These are phyloP conservation scores for Papilio aristodemus DNA, from an alignment of 1,140 invertebrate species.

Conservation along the genomic window DNA sequence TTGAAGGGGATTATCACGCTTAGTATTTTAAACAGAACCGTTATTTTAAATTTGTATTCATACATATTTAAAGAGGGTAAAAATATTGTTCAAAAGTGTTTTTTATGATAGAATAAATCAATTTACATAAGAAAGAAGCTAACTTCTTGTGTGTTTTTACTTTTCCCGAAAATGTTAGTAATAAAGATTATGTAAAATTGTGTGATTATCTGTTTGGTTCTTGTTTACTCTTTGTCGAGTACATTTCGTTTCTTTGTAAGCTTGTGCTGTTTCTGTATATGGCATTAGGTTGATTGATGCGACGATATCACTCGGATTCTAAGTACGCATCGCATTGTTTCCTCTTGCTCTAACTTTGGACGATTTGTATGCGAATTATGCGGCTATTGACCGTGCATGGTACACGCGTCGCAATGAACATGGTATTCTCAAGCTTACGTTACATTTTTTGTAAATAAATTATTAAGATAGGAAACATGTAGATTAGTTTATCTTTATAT, in stretches of 20 bases:
- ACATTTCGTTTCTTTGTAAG: slow-evolving; percentile 23
- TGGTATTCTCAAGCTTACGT: slow-evolving; percentile 19
- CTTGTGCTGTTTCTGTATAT: slow-evolving; percentile 43
- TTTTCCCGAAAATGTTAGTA: too few species aligned
- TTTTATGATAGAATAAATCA: too few species aligned
- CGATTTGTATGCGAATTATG: slow-evolving; percentile 35
- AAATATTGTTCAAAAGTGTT: too few species aligned
- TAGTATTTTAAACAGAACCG: too few species aligned
- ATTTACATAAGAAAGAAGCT: too few species aligned
- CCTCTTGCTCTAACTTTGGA: slow-evolving; percentile 39
- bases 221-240: slow-evolving; percentile 16
- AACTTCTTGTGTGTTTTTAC: too few species aligned
- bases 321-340: slow-evolving; percentile 48
- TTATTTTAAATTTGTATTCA: too few species aligned
- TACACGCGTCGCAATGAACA: slow-evolving; percentile 16
- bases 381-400: slow-evolving; percentile 1
- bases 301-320: slow-evolving; percentile 42
- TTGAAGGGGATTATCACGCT: too few species aligned
- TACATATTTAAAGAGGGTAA: too few species aligned
- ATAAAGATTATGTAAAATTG: too few species aligned
- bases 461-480: neutral
- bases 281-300: slow-evolving; percentile 45
- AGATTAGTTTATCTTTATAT: too few species aligned
- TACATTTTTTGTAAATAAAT: slow-evolving; percentile 22
- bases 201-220: neutral